Evolutionary conservation across 1,140 invertebrate species (phyloP).

Genomic region (Brachionus rubens): DNA sequence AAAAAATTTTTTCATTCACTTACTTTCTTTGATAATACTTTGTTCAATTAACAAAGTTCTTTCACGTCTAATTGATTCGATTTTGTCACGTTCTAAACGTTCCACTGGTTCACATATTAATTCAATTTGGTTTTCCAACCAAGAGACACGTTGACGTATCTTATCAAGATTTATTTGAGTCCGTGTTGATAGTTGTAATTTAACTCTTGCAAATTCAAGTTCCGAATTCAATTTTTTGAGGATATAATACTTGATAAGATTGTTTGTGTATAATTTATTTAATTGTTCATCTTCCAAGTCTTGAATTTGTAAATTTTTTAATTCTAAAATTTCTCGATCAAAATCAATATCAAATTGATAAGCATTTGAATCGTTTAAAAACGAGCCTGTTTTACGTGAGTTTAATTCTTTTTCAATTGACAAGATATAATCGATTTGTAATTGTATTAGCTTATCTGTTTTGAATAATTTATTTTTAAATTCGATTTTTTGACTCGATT

Average conservation of each 20-base stretch:
- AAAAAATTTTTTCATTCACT: too few species aligned
- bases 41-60: background rate
- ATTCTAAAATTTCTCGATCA: background rate
- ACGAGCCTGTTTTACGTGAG: background rate
- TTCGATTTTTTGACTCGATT: too few species aligned
- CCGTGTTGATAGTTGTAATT: background rate
- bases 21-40: background rate
- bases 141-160: background rate
- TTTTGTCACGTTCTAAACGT: background rate
- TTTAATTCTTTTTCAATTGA: background rate
- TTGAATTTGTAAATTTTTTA: background rate
- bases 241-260: background rate
- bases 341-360: background rate
- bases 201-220: background rate
- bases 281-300: background rate
- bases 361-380: background rate
- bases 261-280: slow-evolving; percentile 3
- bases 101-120: background rate
- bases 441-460: slow-evolving; percentile 11
- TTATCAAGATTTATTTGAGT: background rate
- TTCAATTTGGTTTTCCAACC: slow-evolving; percentile 16
- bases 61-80: background rate
- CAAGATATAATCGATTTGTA: background rate
- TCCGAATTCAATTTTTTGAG: slow-evolving; percentile 17
- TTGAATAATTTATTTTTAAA: background rate